phyloP scores from a whole-genome alignment of 2,113 vertebrate genomes.

The Istiophorus platypterus region DNA sequence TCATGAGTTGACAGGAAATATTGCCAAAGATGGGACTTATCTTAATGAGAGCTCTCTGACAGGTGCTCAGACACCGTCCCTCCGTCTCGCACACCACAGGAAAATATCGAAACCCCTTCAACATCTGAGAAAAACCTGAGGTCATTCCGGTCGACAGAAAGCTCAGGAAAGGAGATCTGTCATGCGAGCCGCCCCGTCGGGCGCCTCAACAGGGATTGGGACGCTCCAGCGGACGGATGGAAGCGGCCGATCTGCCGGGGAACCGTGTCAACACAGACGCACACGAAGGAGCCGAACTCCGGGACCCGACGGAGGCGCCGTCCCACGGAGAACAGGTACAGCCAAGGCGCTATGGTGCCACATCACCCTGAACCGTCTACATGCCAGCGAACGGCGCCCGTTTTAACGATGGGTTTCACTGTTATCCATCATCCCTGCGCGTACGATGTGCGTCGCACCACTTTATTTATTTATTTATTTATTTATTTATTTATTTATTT shows the following conservation, averaged over 20 bases:
- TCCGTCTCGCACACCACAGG: not conserved
- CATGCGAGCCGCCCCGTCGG: conserved; percentile 8
- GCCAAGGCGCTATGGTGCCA: conserved; percentile 10
- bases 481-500: too few species aligned
- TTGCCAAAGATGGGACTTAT: conserved; percentile 2
- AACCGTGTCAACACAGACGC: conserved; percentile 25
- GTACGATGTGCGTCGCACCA: not conserved
- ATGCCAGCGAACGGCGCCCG: not conserved
- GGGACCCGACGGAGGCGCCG: conserved; percentile 26
- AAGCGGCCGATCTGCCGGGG: conserved; percentile 61
- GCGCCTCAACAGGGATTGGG: conserved; percentile 19
- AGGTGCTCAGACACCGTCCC: not conserved
- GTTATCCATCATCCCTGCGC: not conserved
- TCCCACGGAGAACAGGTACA: conserved; percentile 7
- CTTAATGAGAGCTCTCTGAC: conserved; percentile 14
- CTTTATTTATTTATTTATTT: too few species aligned
- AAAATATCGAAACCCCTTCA: conserved; percentile 22
- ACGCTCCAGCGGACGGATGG: conserved; percentile 9
- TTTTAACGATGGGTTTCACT: conserved; percentile 21
- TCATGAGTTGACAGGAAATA: conserved; percentile 19
- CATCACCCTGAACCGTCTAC: not conserved
- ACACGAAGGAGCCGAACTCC: conserved; percentile 8
- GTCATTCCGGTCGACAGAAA: not conserved
- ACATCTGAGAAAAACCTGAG: not conserved
- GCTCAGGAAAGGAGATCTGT: conserved; percentile 14